phyloP scores from a whole-genome alignment of 2,113 vertebrate species.

The Athene noctua region DNA sequence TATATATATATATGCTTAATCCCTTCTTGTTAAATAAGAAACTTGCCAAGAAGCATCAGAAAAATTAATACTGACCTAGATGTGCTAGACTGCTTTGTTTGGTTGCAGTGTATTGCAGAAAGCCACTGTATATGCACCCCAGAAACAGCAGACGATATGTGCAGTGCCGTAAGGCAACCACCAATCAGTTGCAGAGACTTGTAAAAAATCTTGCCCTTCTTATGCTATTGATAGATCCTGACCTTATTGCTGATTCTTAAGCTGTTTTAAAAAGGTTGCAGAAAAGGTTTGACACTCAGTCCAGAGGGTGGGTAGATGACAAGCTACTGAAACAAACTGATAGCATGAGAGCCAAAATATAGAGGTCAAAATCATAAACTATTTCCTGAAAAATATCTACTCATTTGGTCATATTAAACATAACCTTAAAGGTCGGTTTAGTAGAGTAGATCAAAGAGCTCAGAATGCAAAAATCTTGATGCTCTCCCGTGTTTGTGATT shows the following conservation, averaged over 20 bases:
- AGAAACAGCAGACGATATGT: neutral
- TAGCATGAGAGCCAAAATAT: slow-evolving; percentile 3
- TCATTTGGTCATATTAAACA: slow-evolving; percentile 25
- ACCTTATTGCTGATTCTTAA: slow-evolving; percentile 22
- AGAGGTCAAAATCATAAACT: slow-evolving; percentile 51
- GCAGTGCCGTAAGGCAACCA: neutral
- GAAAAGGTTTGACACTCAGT: neutral
- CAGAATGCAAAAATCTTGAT: neutral
- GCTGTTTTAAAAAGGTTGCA: slow-evolving; percentile 6
- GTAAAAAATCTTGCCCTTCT: slow-evolving; percentile 2
- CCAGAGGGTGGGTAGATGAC: neutral
- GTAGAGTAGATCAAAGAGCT: neutral
- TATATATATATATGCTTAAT: neutral
- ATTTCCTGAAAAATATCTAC: slow-evolving; percentile 33
- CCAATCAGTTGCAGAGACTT: neutral
- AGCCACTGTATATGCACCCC: neutral
- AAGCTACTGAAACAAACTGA: slow-evolving; percentile 34
- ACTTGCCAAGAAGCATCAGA: neutral
- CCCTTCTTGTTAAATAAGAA: neutral
- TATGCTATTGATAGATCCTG: neutral
- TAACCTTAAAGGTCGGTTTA: slow-evolving; percentile 3
- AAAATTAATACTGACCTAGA: neutral
- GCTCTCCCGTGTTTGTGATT: rapidly evolving
- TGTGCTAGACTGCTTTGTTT: neutral
- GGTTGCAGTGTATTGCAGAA: neutral